Base-by-base conservation (phyloP, 30 jellyfish, hydroid and myxozoan genomes). In the Aurelia sp. region DNA sequence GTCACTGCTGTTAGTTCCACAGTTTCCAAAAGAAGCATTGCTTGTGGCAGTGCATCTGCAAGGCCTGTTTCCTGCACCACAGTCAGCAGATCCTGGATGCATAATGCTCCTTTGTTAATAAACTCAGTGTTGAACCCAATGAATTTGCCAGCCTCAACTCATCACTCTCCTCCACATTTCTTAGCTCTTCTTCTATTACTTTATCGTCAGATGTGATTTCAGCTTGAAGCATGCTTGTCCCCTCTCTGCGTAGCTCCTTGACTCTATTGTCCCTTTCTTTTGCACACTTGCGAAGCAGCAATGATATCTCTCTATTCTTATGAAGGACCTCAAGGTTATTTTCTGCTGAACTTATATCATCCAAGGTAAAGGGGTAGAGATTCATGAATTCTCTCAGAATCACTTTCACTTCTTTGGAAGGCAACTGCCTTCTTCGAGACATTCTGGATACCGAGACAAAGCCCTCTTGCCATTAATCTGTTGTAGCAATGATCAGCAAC, bases 31-130 rank as follows among this genome's bases (percentile, higher is more conserved):
- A 74, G 51, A 17, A 27, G 40, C 85, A 74, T 74, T 47, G 69
- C 85, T 55, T 55, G 74, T 11, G 85, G 85, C 11, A 74, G 85
- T 30, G 73, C 85, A 47, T 74, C 85, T 50, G 68, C 85, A 0
- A 37, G 48, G 48, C 48, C 48, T 37, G 48, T 37, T 3, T 37
- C 48, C 48, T 37, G 48, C 6, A 37, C 48, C 48, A 37, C 48
- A 6, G 48, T 37, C 10, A 37, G 6, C 48, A 37, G 48, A 37
- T 37, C 48, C 3, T 37, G 10, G 10, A 37, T 37, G 48, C 48
- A 37, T 37, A 3, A 37, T 37, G 48, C 48, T 37, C 48, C 48
- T 37, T 37, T 8, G 6, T 0, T 37, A 8, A 37, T 3, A 6
- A 4, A 37, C 10, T 37, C 48, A 8, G 48, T 37, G 48, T 37